Percentiles rank a stretch among this genome's conserved stretches.
phyloP scores from a whole-genome alignment of 2,113 vertebrate species.

The Varanus komodoensis region DNA sequence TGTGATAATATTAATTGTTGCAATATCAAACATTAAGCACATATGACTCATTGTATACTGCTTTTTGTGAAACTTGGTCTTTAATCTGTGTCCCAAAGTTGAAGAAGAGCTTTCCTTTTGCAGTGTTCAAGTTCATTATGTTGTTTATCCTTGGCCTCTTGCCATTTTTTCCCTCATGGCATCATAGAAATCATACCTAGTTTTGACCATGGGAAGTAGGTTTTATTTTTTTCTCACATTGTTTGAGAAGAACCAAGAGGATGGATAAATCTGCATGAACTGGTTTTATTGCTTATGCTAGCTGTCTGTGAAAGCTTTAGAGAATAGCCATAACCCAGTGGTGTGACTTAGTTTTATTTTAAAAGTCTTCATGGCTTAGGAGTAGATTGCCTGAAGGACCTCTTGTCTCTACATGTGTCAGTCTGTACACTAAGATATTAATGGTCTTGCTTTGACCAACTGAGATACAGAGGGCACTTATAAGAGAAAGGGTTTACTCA shows the following conservation, averaged over 20 bases:
- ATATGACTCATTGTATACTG: neutral
- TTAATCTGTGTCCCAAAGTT: neutral
- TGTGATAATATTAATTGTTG: constrained; percentile 4
- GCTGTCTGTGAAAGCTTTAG: neutral
- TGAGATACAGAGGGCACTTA: neutral
- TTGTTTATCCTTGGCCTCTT: neutral
- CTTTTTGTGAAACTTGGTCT: neutral
- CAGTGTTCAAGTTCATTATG: neutral
- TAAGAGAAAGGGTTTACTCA: neutral
- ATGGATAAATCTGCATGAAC: neutral
- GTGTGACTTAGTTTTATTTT: neutral
- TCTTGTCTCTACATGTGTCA: neutral
- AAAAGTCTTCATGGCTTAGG: neutral
- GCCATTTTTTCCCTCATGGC: constrained; percentile 22
- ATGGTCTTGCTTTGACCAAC: no score
- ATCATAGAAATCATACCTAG: constrained; percentile 26
- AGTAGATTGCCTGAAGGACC: neutral
- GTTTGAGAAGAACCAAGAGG: constrained; percentile 6
- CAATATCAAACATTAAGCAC: neutral
- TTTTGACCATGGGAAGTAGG: constrained; percentile 23
- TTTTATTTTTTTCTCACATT: neutral
- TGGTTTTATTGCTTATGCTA: neutral
- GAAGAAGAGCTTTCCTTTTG: accelerated
- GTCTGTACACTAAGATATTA: neutral
- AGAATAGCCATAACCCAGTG: neutral